Evolutionary conservation across 2,888 invertebrate species (phyloP).

Genomic region (Dryadula phaetusa): DNA sequence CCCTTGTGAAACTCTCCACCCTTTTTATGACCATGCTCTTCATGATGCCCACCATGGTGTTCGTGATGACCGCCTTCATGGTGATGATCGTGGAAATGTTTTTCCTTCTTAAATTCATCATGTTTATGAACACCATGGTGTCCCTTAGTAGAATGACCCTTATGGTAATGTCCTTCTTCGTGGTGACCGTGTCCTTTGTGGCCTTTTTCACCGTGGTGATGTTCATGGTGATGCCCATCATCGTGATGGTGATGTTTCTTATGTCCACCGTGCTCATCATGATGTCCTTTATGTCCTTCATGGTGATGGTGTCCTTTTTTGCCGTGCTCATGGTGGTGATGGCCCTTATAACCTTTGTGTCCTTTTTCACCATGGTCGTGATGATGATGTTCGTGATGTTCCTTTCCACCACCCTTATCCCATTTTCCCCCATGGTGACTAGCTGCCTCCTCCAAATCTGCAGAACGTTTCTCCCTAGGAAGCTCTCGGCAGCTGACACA

Average conservation of each 20-base stretch:
- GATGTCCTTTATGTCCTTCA: conserved; percentile 86
- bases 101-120: conserved; percentile 94
- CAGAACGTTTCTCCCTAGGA: conserved; percentile 73
- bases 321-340: conserved; percentile 86
- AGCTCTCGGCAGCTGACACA: conserved; percentile 59
- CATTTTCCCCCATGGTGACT: conserved; percentile 54
- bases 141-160: conserved; percentile 93
- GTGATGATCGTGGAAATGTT: conserved; percentile 93
- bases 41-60: conserved; percentile 91
- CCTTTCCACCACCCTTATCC: conserved; percentile 89
- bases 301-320: conserved; percentile 91
- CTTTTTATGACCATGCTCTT: conserved; percentile 92
- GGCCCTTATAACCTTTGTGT: conserved; percentile 89
- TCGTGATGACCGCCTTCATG: conserved; percentile 92
- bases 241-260: conserved; percentile 87
- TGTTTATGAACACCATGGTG: conserved; percentile 93
- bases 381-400: conserved; percentile 86
- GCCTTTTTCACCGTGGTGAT: conserved; percentile 87
- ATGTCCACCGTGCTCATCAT: conserved; percentile 86
- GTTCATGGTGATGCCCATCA: conserved; percentile 86
- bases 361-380: conserved; percentile 88
- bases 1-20: conserved; percentile 92
- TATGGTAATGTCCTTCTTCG: conserved; percentile 89
- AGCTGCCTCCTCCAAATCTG: conserved; percentile 83
- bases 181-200: conserved; percentile 85